Percentiles rank a stretch among this genome's conserved stretches.
These are phyloP conservation scores for Sebastes vulpes DNA, from an alignment of 2,797 vertebrate genomes.

Conservation along the genomic window DNA sequence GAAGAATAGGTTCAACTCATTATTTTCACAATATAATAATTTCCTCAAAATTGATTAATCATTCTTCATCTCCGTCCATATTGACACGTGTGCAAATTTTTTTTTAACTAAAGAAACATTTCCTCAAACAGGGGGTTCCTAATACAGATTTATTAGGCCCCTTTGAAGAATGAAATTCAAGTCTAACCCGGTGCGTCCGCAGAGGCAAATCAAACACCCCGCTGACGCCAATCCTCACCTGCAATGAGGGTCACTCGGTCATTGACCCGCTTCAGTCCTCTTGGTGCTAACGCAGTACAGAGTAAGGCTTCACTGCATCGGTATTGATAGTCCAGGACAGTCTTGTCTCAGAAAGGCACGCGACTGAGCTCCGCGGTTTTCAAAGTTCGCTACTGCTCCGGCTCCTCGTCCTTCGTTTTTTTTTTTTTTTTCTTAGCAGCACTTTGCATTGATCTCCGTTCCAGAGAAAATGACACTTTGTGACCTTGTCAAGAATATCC, in stretches of 20 bases:
- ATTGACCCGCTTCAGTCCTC: slow-evolving; percentile 51
- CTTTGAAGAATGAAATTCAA: slow-evolving; percentile 42
- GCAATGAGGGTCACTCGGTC: slow-evolving; percentile 20
- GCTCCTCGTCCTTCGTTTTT: background rate
- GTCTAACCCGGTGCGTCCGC: slow-evolving; percentile 4
- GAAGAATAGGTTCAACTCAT: slow-evolving; percentile 19
- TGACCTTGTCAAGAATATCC: slow-evolving; percentile 60
- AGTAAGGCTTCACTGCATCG: slow-evolving; percentile 64
- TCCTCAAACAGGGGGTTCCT: slow-evolving; percentile 15
- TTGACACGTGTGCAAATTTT: slow-evolving; percentile 26
- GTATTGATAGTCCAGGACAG: slow-evolving; percentile 40
- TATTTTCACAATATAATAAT: slow-evolving; percentile 21
- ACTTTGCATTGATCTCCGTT: slow-evolving; percentile 67
- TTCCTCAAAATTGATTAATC: slow-evolving; percentile 26
- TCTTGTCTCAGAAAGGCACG: slow-evolving; percentile 75
- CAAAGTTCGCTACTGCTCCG: slow-evolving; percentile 49
- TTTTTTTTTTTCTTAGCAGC: slow-evolving; percentile 58
- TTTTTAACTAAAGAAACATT: slow-evolving; percentile 5
- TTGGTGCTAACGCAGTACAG: slow-evolving; percentile 29
- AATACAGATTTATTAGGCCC: slow-evolving; percentile 23
- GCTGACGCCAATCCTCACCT: slow-evolving; percentile 27
- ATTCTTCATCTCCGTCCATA: background rate
- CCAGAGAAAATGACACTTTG: slow-evolving; percentile 77
- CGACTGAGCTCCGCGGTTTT: slow-evolving; percentile 50
- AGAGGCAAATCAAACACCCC: slow-evolving; percentile 31